Conservation (phyloP, 2,888 invertebrate species). For the Meandrusa payeni region DNA sequence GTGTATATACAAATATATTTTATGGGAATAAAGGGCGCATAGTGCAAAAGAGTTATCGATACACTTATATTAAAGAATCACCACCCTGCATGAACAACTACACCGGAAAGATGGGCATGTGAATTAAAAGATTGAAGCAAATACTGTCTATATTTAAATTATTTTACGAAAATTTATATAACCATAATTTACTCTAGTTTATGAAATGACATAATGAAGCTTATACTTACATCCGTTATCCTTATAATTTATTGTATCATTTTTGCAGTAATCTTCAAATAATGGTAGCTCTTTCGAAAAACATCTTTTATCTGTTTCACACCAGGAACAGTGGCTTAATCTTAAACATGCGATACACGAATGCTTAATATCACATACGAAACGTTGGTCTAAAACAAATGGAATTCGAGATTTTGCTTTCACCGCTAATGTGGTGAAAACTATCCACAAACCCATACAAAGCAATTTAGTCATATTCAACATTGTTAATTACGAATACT, state of each 20-base stretch:
- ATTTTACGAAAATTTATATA: too few relatives aligned
- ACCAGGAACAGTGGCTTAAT: constrained; percentile 68
- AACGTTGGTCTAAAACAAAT: constrained; percentile 49
- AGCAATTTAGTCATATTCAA: constrained; percentile 22
- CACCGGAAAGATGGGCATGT: too few relatives aligned
- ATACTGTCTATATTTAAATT: too few relatives aligned
- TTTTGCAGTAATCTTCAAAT: constrained; percentile 45
- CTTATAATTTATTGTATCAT: constrained; percentile 45
- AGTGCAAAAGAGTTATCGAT: too few relatives aligned
- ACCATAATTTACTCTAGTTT: too few relatives aligned
- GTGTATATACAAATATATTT: too few relatives aligned
- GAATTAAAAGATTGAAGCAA: too few relatives aligned
- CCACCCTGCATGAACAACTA: too few relatives aligned
- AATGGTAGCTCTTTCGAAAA: constrained; percentile 46
- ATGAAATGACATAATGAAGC: too few relatives aligned
- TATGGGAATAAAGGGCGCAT: too few relatives aligned
- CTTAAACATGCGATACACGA: constrained; percentile 60
- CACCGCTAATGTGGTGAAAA: constrained; percentile 32
- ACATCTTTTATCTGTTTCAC: constrained; percentile 52
- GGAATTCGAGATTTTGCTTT: constrained; percentile 32
- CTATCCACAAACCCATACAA: constrained; percentile 26
- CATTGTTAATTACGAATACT: constrained; percentile 16
- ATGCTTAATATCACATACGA: constrained; percentile 60
- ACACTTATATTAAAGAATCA: too few relatives aligned
- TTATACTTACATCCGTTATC: constrained; percentile 47